Percentiles rank a stretch among this genome's conserved stretches.
Conservation (phyloP, 2,113 vertebrate species). For the Campylomormyrus tamandua region DNA sequence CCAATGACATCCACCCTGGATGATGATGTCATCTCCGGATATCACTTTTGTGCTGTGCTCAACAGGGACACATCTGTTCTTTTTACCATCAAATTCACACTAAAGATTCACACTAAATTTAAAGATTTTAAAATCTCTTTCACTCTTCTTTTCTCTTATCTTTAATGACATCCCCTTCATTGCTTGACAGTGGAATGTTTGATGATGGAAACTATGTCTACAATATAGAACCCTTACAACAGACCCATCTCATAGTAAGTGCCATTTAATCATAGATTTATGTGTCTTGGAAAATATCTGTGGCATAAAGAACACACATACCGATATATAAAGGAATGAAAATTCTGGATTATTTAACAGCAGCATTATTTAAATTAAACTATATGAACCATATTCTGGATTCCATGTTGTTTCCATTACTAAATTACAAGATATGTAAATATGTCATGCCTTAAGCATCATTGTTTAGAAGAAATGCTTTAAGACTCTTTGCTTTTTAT, state of each 20-base stretch:
- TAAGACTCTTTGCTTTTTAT: neutral
- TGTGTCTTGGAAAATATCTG: neutral
- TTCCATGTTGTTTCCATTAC: neutral
- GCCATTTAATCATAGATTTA: neutral
- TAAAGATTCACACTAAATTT: neutral
- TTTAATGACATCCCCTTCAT: neutral
- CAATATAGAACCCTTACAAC: slow-evolving; percentile 78
- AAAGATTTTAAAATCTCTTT: neutral
- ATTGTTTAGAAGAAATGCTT: neutral
- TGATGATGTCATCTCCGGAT: too few relatives aligned
- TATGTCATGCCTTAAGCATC: neutral
- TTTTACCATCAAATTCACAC: neutral
- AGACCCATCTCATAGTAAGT: slow-evolving; percentile 79
- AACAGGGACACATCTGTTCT: neutral
- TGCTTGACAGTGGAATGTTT: slow-evolving; percentile 80
- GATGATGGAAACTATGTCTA: slow-evolving; percentile 78
- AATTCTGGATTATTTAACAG: neutral
- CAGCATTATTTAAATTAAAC: neutral
- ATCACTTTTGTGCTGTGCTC: neutral
- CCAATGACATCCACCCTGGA: neutral
- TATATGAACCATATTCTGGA: neutral
- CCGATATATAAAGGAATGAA: neutral
- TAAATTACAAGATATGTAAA: neutral
- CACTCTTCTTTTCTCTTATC: neutral
- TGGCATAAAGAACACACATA: neutral